These are phyloP conservation scores for Aquatica leii DNA, from an alignment of 2,888 invertebrate species.

Conservation along the genomic window DNA sequence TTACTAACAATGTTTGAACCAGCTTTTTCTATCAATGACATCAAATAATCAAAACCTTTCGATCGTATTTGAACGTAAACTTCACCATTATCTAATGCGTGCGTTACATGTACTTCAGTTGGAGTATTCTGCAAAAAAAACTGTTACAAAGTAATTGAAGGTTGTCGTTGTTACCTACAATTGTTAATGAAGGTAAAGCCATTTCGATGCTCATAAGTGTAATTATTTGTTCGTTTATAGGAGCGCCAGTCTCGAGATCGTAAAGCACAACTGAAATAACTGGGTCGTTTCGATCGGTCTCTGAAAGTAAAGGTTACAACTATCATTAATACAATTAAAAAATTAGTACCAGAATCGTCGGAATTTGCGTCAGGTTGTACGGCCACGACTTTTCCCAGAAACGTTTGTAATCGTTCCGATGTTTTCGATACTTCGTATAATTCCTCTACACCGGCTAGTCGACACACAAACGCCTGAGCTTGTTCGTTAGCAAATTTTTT, in stretches of 20 bases:
- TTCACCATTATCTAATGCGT: slow-evolving; percentile 59
- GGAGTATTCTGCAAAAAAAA: slow-evolving; percentile 46
- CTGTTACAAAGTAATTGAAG: no score
- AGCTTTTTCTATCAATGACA: slow-evolving; percentile 50
- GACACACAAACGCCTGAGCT: slow-evolving; percentile 77
- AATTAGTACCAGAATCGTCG: slow-evolving; percentile 58
- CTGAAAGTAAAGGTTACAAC: no score
- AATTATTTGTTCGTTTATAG: slow-evolving; percentile 53
- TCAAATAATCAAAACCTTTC: slow-evolving; percentile 52
- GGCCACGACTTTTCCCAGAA: slow-evolving; percentile 62
- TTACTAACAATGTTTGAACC: slow-evolving; percentile 43
- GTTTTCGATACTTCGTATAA: slow-evolving; percentile 57
- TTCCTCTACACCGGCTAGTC: slow-evolving; percentile 75
- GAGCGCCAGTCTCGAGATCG: slow-evolving; percentile 45
- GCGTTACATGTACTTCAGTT: slow-evolving; percentile 57
- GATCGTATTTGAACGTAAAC: slow-evolving; percentile 60
- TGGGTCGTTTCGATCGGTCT: slow-evolving; percentile 40
- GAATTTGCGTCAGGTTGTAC: slow-evolving; percentile 60
- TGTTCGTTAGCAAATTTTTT: slow-evolving; percentile 71
- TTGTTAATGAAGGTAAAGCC: slow-evolving; percentile 49
- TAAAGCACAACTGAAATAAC: slow-evolving; percentile 53
- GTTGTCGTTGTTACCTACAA: slow-evolving; percentile 44
- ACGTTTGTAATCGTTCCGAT: slow-evolving; percentile 59
- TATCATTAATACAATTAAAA: no score
- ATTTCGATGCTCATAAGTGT: slow-evolving; percentile 51